phyloP scores from a whole-genome alignment of 2,888 invertebrate species.

The Hetaerina titia region DNA sequence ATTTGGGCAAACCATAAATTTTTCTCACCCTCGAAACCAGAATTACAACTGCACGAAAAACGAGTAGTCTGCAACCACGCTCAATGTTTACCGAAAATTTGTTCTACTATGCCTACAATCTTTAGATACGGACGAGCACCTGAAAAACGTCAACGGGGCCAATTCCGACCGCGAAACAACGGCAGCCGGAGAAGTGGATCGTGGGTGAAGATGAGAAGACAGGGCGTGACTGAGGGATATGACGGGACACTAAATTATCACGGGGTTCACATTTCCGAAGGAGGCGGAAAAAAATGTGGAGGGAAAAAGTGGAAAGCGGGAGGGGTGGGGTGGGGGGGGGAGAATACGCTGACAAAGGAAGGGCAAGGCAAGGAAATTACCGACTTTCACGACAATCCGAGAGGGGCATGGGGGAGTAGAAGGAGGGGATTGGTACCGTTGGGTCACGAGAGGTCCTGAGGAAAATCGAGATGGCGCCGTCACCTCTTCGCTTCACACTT shows the following conservation, averaged over 20 bases:
- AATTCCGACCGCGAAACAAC: neutral
- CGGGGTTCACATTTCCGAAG: neutral
- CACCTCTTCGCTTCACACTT: neutral
- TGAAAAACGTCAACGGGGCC: neutral
- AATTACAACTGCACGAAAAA: no score
- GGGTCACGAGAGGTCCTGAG: constrained; percentile 10
- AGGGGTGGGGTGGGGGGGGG: neutral
- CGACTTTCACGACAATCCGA: neutral
- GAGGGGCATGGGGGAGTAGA: neutral
- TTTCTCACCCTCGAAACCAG: no score
- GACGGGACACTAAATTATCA: neutral
- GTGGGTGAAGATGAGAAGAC: neutral
- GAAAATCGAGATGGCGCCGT: constrained; percentile 6
- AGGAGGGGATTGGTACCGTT: neutral
- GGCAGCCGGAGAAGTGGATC: neutral
- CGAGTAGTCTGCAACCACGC: no score
- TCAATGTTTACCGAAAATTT: no score
- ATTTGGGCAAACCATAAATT: no score
- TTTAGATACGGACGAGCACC: no score
- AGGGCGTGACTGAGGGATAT: neutral
- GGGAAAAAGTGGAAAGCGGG: neutral
- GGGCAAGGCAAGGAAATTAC: neutral
- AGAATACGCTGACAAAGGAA: neutral
- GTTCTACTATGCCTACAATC: no score
- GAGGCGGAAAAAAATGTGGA: neutral